Evolutionary conservation across 2,888 invertebrate species (phyloP).

Genomic region (Metellina segmentata): DNA sequence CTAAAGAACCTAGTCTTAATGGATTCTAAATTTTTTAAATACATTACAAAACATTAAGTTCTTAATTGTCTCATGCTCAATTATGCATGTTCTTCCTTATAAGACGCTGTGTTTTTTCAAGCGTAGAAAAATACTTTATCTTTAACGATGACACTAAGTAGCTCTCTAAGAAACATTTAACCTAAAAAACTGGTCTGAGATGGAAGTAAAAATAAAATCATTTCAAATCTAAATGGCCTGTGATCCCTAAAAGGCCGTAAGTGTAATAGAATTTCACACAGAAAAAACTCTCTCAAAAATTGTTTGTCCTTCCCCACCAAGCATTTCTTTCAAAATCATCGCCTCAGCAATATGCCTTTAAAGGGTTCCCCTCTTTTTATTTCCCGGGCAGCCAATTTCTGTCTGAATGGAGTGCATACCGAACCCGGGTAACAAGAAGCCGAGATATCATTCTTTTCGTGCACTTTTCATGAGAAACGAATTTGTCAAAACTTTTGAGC

Average conservation of each 20-base stretch:
- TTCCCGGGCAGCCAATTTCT: slow-evolving; percentile 33
- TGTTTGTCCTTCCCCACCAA: slow-evolving; percentile 6
- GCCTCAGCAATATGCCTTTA: slow-evolving; percentile 31
- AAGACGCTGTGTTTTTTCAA: neutral
- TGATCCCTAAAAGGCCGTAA: slow-evolving; percentile 30
- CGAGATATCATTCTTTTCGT: slow-evolving; percentile 61
- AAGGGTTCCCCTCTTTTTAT: neutral
- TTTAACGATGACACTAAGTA: slow-evolving; percentile 13
- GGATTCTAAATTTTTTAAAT: neutral
- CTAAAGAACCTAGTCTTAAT: neutral
- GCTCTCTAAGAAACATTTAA: neutral
- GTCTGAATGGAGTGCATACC: slow-evolving; percentile 43
- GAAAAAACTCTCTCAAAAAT: slow-evolving; percentile 9
- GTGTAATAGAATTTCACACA: neutral
- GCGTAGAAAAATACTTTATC: neutral
- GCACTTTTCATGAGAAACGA: slow-evolving; percentile 51
- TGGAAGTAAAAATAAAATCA: slow-evolving; percentile 10
- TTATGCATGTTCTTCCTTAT: neutral
- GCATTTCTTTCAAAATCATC: slow-evolving; percentile 40
- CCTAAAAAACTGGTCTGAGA: slow-evolving; percentile 3
- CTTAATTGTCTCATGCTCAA: neutral
- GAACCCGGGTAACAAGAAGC: slow-evolving; percentile 48
- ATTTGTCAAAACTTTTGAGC: slow-evolving; percentile 69
- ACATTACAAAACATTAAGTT: neutral
- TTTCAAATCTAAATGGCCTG: slow-evolving; percentile 4